Evolutionary conservation across 1,140 invertebrate species (phyloP).

Genomic region (Heliconius congener): DNA sequence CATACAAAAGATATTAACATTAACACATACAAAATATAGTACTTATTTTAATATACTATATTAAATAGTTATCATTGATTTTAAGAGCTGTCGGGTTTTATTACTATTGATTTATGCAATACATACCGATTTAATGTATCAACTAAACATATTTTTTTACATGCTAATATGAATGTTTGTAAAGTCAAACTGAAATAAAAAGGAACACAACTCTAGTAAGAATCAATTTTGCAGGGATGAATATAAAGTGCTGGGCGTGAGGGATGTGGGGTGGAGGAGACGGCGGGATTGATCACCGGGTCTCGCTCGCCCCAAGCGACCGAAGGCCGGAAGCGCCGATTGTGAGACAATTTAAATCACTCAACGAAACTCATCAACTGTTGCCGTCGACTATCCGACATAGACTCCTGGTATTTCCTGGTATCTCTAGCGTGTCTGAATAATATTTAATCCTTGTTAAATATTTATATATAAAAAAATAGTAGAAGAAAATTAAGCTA

Average conservation of each 20-base stretch:
- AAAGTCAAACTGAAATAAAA: neutral
- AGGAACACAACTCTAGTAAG: conserved; percentile 1
- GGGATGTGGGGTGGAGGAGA: conserved; percentile 29
- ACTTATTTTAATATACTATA: too few species aligned
- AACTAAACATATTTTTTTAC: neutral
- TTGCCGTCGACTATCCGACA: conserved; percentile 65
- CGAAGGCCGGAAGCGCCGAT: conserved; percentile 63
- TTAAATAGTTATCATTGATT: too few species aligned
- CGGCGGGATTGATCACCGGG: conserved; percentile 35
- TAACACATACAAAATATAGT: too few species aligned
- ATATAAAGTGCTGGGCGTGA: conserved; percentile 21
- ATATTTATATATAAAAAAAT: neutral
- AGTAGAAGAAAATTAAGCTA: neutral
- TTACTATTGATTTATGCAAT: neutral
- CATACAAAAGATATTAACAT: too few species aligned
- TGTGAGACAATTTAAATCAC: conserved; percentile 77
- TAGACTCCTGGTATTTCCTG: conserved; percentile 10
- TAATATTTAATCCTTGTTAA: neutral
- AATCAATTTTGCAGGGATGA: conserved; percentile 21
- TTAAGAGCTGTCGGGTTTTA: neutral
- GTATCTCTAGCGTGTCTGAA: neutral
- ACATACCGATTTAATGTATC: neutral
- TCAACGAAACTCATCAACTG: conserved; percentile 56
- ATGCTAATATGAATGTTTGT: neutral
- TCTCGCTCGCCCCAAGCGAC: conserved; percentile 52